Conservation (phyloP, 2,113 vertebrate species). For the Aplodontia rufa region DNA sequence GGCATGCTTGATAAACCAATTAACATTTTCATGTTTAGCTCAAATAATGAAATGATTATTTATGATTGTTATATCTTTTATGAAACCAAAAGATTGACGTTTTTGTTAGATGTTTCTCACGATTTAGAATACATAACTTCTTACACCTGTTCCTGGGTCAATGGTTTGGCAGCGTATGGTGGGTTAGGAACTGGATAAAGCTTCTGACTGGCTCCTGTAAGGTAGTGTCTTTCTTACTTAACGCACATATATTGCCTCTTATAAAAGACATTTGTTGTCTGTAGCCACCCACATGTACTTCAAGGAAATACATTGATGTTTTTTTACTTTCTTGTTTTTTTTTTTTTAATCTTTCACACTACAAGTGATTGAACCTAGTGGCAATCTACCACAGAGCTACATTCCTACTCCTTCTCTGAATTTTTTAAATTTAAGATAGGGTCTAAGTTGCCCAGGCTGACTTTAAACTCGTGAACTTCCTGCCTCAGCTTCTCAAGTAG, state of each 20-base stretch:
- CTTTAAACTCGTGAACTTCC: background rate
- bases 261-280: slow-evolving; percentile 15
- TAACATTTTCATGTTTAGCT: background rate
- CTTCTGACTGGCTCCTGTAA: background rate
- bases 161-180: background rate
- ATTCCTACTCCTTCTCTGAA: background rate
- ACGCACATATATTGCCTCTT: background rate
- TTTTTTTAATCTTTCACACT: background rate
- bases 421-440: background rate
- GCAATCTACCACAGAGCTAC: background rate
- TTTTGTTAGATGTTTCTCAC: slow-evolving; percentile 26
- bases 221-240: background rate
- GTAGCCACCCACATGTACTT: background rate
- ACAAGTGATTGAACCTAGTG: background rate
- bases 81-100: background rate
- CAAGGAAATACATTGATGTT: background rate
- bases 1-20: slow-evolving; percentile 1
- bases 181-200: background rate
- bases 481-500: background rate
- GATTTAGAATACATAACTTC: background rate
- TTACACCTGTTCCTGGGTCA: slow-evolving; percentile 6
- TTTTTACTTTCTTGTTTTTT: background rate
- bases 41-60: slow-evolving; percentile 51
- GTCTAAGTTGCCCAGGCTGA: background rate
- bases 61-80: background rate